Conservation (phyloP, 2,113 vertebrate genomes). For the Saccopteryx leptura region DNA sequence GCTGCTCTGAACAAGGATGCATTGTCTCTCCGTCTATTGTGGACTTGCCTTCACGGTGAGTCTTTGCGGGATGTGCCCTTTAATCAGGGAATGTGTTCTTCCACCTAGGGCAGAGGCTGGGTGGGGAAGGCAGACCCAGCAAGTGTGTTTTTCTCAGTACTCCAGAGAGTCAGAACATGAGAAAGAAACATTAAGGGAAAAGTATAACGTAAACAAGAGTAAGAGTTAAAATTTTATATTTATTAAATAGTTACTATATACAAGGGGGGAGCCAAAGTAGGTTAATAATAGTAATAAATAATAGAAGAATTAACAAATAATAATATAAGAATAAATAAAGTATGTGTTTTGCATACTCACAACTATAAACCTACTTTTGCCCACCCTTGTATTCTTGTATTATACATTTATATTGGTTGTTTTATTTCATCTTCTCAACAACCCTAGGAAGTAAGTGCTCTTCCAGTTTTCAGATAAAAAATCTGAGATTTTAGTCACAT, state of each 20-base stretch:
- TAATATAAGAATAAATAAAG: neutral
- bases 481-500: neutral
- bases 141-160: neutral
- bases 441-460: neutral
- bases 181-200: neutral
- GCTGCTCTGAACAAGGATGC: constrained; percentile 72
- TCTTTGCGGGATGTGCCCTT: constrained; percentile 56
- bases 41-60: constrained; percentile 49
- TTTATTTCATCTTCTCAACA: neutral
- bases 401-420: neutral
- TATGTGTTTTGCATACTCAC: neutral
- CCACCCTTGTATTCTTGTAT: neutral
- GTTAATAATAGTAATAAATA: neutral
- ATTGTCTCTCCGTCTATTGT: constrained; percentile 75
- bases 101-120: constrained; percentile 16
- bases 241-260: neutral
- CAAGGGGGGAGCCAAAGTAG: neutral
- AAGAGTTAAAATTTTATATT: neutral
- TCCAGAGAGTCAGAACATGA: neutral
- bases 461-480: constrained; percentile 36
- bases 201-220: neutral
- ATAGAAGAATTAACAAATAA: neutral
- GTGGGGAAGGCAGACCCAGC: constrained; percentile 51
- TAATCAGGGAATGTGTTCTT: constrained; percentile 60
- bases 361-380: neutral